Evolutionary conservation across 2,797 vertebrate genomes (phyloP).

Genomic region (Gallinago solitaria): DNA sequence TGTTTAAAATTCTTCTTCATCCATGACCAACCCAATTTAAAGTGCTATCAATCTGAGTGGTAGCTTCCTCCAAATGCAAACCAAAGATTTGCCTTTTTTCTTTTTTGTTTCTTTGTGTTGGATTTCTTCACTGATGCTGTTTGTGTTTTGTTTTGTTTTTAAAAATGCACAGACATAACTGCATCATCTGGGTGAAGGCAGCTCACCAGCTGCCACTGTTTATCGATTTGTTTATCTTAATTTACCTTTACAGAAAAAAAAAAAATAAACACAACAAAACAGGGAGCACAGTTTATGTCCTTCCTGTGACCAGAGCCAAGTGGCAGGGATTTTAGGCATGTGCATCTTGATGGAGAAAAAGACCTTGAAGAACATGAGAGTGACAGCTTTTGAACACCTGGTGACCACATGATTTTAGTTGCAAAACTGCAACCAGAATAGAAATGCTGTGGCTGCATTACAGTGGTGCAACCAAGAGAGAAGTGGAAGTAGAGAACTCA

Average conservation of each 20-base stretch:
- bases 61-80: not conserved
- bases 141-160: not conserved
- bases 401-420: not conserved
- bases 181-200: not conserved
- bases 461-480: not conserved
- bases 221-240: slow-evolving; percentile 50
- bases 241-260: slow-evolving; percentile 14
- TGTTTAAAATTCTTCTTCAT: slow-evolving; percentile 24
- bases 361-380: not conserved
- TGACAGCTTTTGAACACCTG: not conserved
- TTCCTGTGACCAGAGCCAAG: not conserved
- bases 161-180: not conserved
- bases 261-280: not conserved
- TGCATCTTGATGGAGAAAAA: not conserved
- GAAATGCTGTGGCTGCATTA: not conserved
- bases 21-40: not conserved
- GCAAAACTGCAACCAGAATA: not conserved
- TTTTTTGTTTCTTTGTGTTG: not conserved
- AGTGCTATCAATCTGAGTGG: not conserved
- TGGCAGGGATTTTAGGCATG: not conserved
- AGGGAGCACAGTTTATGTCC: not conserved
- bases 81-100: not conserved
- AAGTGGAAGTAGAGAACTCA: not conserved
- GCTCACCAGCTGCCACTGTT: slow-evolving; percentile 45
- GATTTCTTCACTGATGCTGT: not conserved